Evolutionary conservation across 53 echinoderm and acorn worm species (phyloP).

Genomic region (Arbacia lixula): DNA sequence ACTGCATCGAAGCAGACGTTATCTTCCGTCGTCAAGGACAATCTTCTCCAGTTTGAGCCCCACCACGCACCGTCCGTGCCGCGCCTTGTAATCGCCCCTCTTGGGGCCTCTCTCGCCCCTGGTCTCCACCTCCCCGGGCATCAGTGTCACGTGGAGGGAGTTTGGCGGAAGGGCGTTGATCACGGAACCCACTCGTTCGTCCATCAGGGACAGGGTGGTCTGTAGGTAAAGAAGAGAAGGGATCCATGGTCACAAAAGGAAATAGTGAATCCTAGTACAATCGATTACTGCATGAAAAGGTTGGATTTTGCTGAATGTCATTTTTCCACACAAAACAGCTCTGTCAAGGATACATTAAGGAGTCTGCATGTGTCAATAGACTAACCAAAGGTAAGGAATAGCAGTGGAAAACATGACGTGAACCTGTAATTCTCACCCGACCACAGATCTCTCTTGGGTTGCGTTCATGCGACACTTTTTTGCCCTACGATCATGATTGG

Average conservation of each 20-base stretch:
- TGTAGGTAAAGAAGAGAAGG: neutral
- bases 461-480: too few relatives aligned
- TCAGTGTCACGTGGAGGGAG: conserved; percentile 22
- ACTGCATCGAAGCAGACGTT: neutral
- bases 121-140: conserved; percentile 22
- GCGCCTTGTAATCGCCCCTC: conserved; percentile 7
- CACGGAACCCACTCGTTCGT: conserved; percentile 32
- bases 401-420: too few relatives aligned
- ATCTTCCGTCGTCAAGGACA: neutral
- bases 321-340: too few relatives aligned
- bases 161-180: conserved; percentile 31
- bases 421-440: too few relatives aligned
- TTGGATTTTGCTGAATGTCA: neutral
- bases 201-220: conserved; percentile 17
- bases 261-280: too few relatives aligned
- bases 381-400: too few relatives aligned
- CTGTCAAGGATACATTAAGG: too few relatives aligned
- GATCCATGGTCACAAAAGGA: neutral
- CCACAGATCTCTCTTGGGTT: too few relatives aligned
- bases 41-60: conserved; percentile 34
- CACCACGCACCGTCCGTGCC: conserved; percentile 37
- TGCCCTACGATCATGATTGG: too few relatives aligned
- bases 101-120: neutral
- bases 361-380: too few relatives aligned
- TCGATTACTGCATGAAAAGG: too few relatives aligned